Conservation (phyloP, 2,888 invertebrate genomes). For the Cephalotes varians region DNA sequence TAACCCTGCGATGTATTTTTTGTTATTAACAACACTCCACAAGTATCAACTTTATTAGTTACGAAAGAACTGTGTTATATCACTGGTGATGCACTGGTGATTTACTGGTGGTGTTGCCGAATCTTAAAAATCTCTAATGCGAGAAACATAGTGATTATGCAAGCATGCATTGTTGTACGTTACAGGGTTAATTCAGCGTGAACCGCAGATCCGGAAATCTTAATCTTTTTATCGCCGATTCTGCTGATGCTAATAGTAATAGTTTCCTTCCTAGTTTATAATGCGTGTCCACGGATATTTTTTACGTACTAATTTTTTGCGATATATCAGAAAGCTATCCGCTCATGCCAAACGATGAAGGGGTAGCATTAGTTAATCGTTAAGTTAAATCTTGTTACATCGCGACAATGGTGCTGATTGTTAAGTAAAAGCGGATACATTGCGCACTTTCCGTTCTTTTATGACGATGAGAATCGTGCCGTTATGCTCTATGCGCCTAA, state of each 20-base stretch:
- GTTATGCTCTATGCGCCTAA: constrained; percentile 37
- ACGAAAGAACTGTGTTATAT: neutral
- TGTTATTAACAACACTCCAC: neutral
- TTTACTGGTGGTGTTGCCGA: neutral
- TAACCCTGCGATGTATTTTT: constrained; percentile 6
- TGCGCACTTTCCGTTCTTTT: constrained; percentile 45
- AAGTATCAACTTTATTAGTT: neutral
- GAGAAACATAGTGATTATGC: neutral
- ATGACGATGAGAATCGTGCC: constrained; percentile 39
- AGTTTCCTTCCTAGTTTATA: constrained; percentile 30
- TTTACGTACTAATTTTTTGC: constrained; percentile 34
- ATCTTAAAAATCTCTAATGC: constrained; percentile 4
- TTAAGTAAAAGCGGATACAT: constrained; percentile 32
- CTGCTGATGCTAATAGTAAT: constrained; percentile 37
- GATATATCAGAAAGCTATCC: constrained; percentile 26
- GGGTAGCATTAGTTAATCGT: constrained; percentile 44
- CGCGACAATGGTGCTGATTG: constrained; percentile 42
- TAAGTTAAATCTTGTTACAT: constrained; percentile 41
- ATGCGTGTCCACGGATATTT: constrained; percentile 16
- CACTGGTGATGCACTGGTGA: too few species aligned
- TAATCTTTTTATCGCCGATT: constrained; percentile 37
- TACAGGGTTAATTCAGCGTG: constrained; percentile 25
- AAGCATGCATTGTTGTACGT: constrained; percentile 13
- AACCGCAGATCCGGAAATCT: constrained; percentile 20
- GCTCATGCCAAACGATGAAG: constrained; percentile 44